Evolutionary conservation across 2,113 vertebrate species (phyloP).

Genomic region (Heptranchias perlo): DNA sequence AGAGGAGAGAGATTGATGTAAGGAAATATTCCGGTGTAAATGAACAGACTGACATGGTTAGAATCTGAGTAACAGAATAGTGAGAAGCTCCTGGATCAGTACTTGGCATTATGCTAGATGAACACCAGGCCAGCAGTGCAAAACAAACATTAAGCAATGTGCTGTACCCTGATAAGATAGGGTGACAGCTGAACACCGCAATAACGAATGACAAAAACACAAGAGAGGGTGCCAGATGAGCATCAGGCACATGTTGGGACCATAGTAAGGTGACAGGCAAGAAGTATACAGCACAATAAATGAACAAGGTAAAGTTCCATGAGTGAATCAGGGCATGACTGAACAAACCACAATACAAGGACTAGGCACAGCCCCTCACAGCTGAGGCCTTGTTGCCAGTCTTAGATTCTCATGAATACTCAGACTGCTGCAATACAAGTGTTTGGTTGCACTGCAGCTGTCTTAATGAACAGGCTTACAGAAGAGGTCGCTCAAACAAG

Average conservation of each 20-base stretch:
- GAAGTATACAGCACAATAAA: background rate
- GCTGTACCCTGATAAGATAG: constrained; percentile 21
- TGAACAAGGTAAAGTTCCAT: constrained; percentile 16
- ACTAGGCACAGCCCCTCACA: background rate
- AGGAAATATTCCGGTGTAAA: background rate
- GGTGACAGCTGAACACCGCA: background rate
- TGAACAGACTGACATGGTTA: background rate
- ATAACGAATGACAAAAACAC: constrained; percentile 30
- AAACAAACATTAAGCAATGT: constrained; percentile 18
- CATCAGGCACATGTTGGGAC: constrained; percentile 8
- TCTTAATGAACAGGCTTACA: no score
- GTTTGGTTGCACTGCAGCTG: no score
- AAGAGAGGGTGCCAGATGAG: background rate
- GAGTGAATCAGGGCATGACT: constrained; percentile 22
- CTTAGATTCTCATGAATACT: background rate
- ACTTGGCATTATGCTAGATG: background rate
- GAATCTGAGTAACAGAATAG: background rate
- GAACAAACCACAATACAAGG: constrained; percentile 8
- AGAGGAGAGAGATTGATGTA: background rate
- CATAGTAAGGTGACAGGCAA: constrained; percentile 19
- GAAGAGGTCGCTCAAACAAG: background rate
- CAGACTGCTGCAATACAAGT: no score
- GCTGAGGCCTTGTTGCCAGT: background rate
- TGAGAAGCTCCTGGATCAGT: constrained; percentile 5
- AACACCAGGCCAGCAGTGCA: background rate